A percentile compares a stretch with the other conserved stretches of the same genome.
These are phyloP conservation scores for Mustela nigripes DNA, from an alignment of 2,113 vertebrate genomes.

Conservation along the genomic window DNA sequence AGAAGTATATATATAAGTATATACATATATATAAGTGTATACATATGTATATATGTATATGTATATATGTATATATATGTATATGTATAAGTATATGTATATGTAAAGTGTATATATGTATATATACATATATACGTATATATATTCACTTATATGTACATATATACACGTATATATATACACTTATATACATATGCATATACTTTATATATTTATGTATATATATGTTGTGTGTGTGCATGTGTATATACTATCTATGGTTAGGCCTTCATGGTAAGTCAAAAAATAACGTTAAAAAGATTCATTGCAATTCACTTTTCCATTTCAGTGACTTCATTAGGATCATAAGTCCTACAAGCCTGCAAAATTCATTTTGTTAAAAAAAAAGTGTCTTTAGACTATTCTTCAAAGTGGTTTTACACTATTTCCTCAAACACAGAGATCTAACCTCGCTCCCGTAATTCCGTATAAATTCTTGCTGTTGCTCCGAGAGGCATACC, in stretches of 20 bases:
- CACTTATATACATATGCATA: too few species aligned
- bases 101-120: too few species aligned
- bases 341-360: neutral
- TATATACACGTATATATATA: too few species aligned
- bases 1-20: too few species aligned
- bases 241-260: neutral
- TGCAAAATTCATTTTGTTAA: constrained; percentile 45
- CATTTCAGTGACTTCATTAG: constrained; percentile 53
- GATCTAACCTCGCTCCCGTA: neutral
- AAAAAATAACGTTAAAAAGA: neutral
- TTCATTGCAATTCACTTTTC: neutral
- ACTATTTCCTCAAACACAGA: neutral
- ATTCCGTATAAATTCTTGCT: neutral
- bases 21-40: too few species aligned
- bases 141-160: too few species aligned
- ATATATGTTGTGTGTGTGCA: neutral
- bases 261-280: constrained; percentile 8
- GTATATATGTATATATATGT: too few species aligned
- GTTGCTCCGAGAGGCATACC: neutral
- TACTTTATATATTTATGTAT: neutral
- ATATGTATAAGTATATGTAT: too few species aligned
- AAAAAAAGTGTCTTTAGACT: neutral
- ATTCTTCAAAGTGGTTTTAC: neutral
- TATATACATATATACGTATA: too few species aligned
- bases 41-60: too few species aligned